These are phyloP conservation scores for Hypena proboscidalis DNA, from an alignment of 2,888 invertebrate species.

Conservation along the genomic window DNA sequence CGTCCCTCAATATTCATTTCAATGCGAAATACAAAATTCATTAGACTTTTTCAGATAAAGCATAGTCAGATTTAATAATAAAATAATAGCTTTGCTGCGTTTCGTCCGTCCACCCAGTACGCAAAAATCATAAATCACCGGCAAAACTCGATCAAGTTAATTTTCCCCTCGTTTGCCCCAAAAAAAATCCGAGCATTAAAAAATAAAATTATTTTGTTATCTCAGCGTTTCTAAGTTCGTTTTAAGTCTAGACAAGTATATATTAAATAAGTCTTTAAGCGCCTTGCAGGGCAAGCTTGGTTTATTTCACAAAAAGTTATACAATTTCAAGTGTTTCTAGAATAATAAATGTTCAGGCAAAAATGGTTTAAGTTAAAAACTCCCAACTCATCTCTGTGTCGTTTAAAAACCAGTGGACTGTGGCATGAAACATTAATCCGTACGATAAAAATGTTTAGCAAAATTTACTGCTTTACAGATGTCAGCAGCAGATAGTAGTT, in stretches of 20 bases:
- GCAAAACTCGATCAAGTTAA: constrained; percentile 30
- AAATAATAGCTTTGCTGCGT: constrained; percentile 16
- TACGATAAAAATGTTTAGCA: neutral
- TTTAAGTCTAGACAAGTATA: constrained; percentile 11
- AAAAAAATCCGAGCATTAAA: constrained; percentile 26
- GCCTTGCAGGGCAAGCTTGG: no score
- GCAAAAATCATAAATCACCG: constrained; percentile 36
- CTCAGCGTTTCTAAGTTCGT: constrained; percentile 21
- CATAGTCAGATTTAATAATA: constrained; percentile 4
- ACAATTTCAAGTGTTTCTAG: no score
- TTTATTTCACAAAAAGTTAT: no score
- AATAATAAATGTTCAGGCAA: no score
- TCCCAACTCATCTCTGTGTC: neutral
- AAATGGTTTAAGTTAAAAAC: no score
- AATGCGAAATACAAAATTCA: no score
- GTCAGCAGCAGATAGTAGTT: constrained; percentile 9
- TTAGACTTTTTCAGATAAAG: neutral
- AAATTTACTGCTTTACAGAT: constrained; percentile 16
- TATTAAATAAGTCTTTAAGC: neutral
- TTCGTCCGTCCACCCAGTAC: constrained; percentile 7
- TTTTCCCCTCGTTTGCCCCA: constrained; percentile 36
- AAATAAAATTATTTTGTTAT: constrained; percentile 32
- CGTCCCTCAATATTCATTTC: no score
- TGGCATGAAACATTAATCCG: constrained; percentile 22
- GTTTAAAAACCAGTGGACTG: neutral